Base-by-base conservation (phyloP, 1,140 invertebrate species). In the Brachionus manjavacas region DNA sequence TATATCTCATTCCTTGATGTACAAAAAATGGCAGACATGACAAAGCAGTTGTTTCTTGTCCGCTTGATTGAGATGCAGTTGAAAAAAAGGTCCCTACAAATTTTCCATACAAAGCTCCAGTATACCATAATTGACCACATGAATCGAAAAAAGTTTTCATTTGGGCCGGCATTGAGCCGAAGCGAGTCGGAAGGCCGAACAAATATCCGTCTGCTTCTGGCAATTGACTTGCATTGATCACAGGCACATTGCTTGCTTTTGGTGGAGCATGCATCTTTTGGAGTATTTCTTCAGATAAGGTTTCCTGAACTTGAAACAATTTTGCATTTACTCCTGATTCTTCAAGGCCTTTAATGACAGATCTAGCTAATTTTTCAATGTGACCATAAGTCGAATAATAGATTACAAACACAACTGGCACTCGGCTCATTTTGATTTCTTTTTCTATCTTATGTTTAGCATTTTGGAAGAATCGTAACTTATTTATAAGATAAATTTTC, bases 351-450 rank as follows among this genome's bases (percentile, higher is more conserved):
- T 23, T 8, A 1, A 35, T 25, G 41, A 83, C 16, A 46, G 8
- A 12, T 28, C 60, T 25, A n/a, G 81, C 81, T 16, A 83, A 16
- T 49, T 49, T 68, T 55, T 68, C 81, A 46, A 83, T 60, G 68
- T 83, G 81, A 52, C 81, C 81, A 83, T 68, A 83, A 39, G 60
- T 83, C 31, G 81, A 83, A 55, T 83, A 83, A 46, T 83, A 83
- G 35, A 83, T 72, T 8, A 83, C 81, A 68, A 35, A 83, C 41
- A 83, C 81, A 7, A 70, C 31, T 68, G 64, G 81, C 7, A n/a
- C 11, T 28, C 81, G 81, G 79, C 79, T 81, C 79, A 81, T 81
- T 81, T 68, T 81, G 25, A 25, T 25, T 76, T 46, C 4, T 4
- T 35, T 46, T 46, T 46, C 43, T 46, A 12, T 46, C 9, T 46